Evolutionary conservation across 2,113 vertebrate species (phyloP).

Genomic region (Oryzias celebensis): DNA sequence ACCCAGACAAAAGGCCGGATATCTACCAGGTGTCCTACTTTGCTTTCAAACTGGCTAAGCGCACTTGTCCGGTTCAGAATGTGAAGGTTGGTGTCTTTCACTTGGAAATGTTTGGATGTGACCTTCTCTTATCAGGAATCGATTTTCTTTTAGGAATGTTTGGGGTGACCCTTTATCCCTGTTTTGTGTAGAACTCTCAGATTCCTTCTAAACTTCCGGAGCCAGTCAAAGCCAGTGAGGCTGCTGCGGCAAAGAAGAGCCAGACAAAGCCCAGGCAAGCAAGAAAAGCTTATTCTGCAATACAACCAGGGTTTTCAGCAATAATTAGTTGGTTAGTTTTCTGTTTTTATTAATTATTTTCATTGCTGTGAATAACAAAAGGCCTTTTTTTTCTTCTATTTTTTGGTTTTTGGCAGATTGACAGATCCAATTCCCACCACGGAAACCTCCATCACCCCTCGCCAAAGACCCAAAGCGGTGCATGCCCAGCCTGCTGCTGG

Average conservation of each 20-base stretch:
- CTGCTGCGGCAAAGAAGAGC: conserved; percentile 95
- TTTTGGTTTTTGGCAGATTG: conserved; percentile 76
- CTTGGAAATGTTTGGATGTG: conserved; percentile 28
- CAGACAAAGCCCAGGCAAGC: conserved; percentile 90
- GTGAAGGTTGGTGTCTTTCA: conserved; percentile 81
- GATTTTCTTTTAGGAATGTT: conserved; percentile 22
- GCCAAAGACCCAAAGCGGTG: conserved; percentile 96
- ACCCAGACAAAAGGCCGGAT: conserved; percentile 95
- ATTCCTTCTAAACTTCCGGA: conserved; percentile 95
- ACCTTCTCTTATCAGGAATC: conserved; percentile 25
- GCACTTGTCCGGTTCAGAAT: conserved; percentile 93
- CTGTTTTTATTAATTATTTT: conserved; percentile 36
- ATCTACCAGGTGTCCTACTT: conserved; percentile 97
- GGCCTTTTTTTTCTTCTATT: conserved; percentile 6
- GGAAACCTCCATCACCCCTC: conserved; percentile 96
- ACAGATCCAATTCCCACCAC: conserved; percentile 96
- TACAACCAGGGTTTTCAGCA: conserved; percentile 25
- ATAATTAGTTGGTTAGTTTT: conserved; percentile 20
- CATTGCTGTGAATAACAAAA: conserved; percentile 39
- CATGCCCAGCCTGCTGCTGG: conserved; percentile 91
- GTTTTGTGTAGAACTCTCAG: conserved; percentile 83
- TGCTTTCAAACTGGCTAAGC: conserved; percentile 90
- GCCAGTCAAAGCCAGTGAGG: conserved; percentile 94
- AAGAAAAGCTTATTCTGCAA: conserved; percentile 17
- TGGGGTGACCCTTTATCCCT: not conserved